Conservation (phyloP, 2,888 invertebrate genomes). For the Lepidocyrtinus sp. region DNA sequence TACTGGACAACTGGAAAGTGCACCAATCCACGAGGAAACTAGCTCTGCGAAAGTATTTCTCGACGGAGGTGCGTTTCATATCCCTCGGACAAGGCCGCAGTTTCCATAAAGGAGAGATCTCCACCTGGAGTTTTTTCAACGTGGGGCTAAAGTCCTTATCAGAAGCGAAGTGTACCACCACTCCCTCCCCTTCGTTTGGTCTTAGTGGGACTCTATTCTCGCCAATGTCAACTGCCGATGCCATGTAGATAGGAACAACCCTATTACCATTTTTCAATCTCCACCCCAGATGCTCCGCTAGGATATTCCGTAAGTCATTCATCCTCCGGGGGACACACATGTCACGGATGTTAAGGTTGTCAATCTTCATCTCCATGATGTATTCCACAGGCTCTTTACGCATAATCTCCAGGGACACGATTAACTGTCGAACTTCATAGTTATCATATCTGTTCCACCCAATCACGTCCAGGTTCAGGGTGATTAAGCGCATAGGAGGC, state of each 20-base stretch:
- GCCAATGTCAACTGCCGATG: slow-evolving; percentile 88
- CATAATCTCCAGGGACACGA: slow-evolving; percentile 65
- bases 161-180: slow-evolving; percentile 87
- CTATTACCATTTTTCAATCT: slow-evolving; percentile 53
- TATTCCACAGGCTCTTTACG: slow-evolving; percentile 77
- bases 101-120: slow-evolving; percentile 86
- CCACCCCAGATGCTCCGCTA: slow-evolving; percentile 76
- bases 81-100: slow-evolving; percentile 84
- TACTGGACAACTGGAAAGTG: slow-evolving; percentile 79
- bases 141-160: slow-evolving; percentile 81
- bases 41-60: slow-evolving; percentile 84
- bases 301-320: slow-evolving; percentile 83
- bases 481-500: slow-evolving; percentile 62
- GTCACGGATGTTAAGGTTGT: slow-evolving; percentile 91
- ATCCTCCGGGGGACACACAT: slow-evolving; percentile 83
- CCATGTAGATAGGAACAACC: slow-evolving; percentile 86
- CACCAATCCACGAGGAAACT: slow-evolving; percentile 91
- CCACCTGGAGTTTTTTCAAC: slow-evolving; percentile 81
- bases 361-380: slow-evolving; percentile 89
- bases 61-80: slow-evolving; percentile 89
- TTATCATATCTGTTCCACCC: slow-evolving; percentile 66
- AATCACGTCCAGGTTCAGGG: slow-evolving; percentile 66
- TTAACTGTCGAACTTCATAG: slow-evolving; percentile 62
- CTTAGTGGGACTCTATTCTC: slow-evolving; percentile 83
- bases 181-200: slow-evolving; percentile 89